These are phyloP conservation scores for Mugil cephalus DNA, from an alignment of 2,113 vertebrate species.

Conservation along the genomic window DNA sequence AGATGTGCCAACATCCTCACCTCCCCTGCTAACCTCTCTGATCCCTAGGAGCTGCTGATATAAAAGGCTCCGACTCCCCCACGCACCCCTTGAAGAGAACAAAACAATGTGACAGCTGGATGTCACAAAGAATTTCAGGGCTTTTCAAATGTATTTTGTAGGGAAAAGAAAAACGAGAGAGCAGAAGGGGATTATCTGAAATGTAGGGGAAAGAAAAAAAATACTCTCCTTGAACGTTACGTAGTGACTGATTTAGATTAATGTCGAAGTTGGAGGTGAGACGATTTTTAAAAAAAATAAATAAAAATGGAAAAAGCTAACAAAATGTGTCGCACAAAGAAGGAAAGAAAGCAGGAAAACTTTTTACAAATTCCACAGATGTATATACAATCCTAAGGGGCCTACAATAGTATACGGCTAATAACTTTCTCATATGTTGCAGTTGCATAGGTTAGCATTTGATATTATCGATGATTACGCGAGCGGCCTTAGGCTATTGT, in stretches of 20 bases:
- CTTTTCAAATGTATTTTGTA: slow-evolving; percentile 57
- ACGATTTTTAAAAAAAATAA: too few relatives aligned
- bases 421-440: slow-evolving; percentile 67
- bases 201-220: background rate
- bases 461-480: slow-evolving; percentile 28
- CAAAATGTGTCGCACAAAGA: slow-evolving; percentile 16
- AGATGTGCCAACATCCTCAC: slow-evolving; percentile 48
- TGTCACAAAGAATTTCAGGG: slow-evolving; percentile 61
- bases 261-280: slow-evolving; percentile 35
- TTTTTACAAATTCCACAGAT: slow-evolving; percentile 70
- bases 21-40: slow-evolving; percentile 41
- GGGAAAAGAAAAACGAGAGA: slow-evolving; percentile 20
- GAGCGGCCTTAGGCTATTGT: slow-evolving; percentile 33
- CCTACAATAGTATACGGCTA: slow-evolving; percentile 58
- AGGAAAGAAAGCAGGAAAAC: slow-evolving; percentile 34
- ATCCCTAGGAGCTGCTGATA: slow-evolving; percentile 37
- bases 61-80: slow-evolving; percentile 34
- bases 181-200: slow-evolving; percentile 27
- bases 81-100: slow-evolving; percentile 30
- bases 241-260: slow-evolving; percentile 47
- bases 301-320: slow-evolving; percentile 34
- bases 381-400: slow-evolving; percentile 67
- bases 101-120: slow-evolving; percentile 58
- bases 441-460: slow-evolving; percentile 66
- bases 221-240: slow-evolving; percentile 12